phyloP scores from a whole-genome alignment of 2,797 vertebrate genomes.

The Adelosebastes latens region DNA sequence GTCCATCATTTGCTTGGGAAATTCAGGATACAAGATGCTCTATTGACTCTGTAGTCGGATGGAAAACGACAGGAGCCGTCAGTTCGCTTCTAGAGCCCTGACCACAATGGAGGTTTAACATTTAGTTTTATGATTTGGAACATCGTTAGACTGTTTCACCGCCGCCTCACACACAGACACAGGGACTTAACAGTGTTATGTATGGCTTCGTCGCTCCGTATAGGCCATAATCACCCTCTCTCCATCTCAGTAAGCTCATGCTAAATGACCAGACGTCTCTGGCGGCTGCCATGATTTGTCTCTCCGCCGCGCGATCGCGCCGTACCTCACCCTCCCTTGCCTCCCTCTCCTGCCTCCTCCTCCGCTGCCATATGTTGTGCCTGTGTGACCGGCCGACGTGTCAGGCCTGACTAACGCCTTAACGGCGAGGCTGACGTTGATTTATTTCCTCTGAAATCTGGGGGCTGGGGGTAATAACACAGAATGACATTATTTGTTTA shows the following conservation, averaged over 20 bases:
- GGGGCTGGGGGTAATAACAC: constrained; percentile 89
- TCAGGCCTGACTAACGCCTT: constrained; percentile 80
- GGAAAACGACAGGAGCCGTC: constrained; percentile 45
- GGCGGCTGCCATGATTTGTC: constrained; percentile 77
- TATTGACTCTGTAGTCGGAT: constrained; percentile 49
- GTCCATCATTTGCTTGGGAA: constrained; percentile 60
- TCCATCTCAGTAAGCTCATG: constrained; percentile 79
- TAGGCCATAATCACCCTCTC: constrained; percentile 78
- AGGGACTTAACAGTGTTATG: constrained; percentile 67
- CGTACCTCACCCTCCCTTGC: constrained; percentile 51
- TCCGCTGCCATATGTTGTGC: constrained; percentile 79
- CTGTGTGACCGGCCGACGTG: constrained; percentile 77
- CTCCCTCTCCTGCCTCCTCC: constrained; percentile 49
- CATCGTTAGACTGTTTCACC: constrained; percentile 33
- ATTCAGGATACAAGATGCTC: constrained; percentile 59
- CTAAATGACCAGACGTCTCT: constrained; percentile 79
- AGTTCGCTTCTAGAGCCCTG: constrained; percentile 32
- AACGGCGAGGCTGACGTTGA: constrained; percentile 87
- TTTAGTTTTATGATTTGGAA: constrained; percentile 72
- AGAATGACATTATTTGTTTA: constrained; percentile 96
- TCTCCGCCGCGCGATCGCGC: constrained; percentile 52
- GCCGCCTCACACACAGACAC: constrained; percentile 26
- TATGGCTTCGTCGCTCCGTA: constrained; percentile 66
- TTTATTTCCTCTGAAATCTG: constrained; percentile 95
- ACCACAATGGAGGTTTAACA: constrained; percentile 56